phyloP scores from a whole-genome alignment of 2,797 vertebrate genomes.

The Buphagus erythrorhynchus region DNA sequence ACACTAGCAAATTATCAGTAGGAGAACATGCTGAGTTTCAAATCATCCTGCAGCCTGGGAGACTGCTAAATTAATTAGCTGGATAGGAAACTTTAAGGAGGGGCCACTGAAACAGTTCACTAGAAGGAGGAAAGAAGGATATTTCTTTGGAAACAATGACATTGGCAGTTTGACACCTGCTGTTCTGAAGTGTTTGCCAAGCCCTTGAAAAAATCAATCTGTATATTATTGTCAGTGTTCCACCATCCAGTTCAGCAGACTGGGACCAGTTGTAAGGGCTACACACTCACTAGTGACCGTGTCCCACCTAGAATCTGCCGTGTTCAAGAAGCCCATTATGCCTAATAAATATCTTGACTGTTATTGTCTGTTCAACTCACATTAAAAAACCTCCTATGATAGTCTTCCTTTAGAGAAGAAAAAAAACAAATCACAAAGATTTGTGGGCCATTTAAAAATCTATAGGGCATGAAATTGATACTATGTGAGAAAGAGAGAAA shows the following conservation, averaged over 20 bases:
- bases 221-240: not conserved
- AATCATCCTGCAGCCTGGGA: not conserved
- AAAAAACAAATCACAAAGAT: conserved; percentile 48
- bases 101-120: not conserved
- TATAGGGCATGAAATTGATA: conserved; percentile 74
- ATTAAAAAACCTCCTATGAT: not conserved
- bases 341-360: not conserved
- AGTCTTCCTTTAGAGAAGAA: conserved; percentile 28
- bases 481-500: conserved; percentile 58
- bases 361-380: not conserved
- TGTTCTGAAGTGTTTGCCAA: not conserved
- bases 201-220: not conserved
- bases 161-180: not conserved
- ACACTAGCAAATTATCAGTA: not conserved
- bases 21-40: not conserved
- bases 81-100: not conserved
- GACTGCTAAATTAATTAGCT: not conserved
- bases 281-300: not conserved
- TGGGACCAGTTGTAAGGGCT: not conserved
- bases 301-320: not conserved
- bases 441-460: conserved; percentile 72
- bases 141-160: not conserved
- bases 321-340: not conserved
- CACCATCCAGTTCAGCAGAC: not conserved
- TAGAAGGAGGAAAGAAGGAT: not conserved